These are phyloP conservation scores for Periophthalmus magnuspinnatus DNA, from an alignment of 2,797 vertebrate species.

Conservation along the genomic window DNA sequence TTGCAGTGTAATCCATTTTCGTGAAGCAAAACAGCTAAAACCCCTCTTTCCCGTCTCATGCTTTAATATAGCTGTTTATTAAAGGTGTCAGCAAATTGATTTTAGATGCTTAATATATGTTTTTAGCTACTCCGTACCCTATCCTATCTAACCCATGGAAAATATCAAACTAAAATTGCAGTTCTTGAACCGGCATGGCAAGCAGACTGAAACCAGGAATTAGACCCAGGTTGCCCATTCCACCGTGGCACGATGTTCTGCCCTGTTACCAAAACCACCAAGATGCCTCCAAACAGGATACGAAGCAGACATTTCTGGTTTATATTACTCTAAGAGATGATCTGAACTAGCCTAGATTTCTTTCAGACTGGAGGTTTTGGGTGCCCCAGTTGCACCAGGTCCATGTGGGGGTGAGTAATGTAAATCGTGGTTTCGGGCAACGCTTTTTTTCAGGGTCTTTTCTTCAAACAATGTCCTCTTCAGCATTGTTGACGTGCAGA, in stretches of 20 bases:
- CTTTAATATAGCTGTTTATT: background rate
- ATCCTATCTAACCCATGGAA: background rate
- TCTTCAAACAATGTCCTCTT: slow-evolving; percentile 46
- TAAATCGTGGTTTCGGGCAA: slow-evolving; percentile 36
- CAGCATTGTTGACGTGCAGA: slow-evolving; percentile 28
- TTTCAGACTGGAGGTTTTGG: slow-evolving; percentile 31
- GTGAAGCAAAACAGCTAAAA: too few species aligned
- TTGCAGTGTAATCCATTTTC: too few species aligned
- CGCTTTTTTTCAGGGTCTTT: slow-evolving; percentile 32
- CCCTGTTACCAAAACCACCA: background rate
- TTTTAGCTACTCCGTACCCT: background rate
- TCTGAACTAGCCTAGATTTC: background rate
- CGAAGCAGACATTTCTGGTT: slow-evolving; percentile 24
- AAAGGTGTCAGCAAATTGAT: background rate
- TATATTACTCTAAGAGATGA: slow-evolving; percentile 2
- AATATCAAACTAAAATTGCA: background rate
- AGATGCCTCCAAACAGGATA: slow-evolving; percentile 3
- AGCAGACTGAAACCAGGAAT: background rate
- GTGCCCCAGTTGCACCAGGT: slow-evolving; percentile 45
- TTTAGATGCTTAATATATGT: background rate
- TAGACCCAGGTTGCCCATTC: background rate
- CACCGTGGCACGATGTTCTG: background rate
- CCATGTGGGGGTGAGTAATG: slow-evolving; percentile 52
- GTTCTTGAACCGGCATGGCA: background rate
- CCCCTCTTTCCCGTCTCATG: too few species aligned